Evolutionary conservation across 2,888 invertebrate species (phyloP), one percentile per base, ranked within the genome.

Genomic region (Biston betularia): DNA sequence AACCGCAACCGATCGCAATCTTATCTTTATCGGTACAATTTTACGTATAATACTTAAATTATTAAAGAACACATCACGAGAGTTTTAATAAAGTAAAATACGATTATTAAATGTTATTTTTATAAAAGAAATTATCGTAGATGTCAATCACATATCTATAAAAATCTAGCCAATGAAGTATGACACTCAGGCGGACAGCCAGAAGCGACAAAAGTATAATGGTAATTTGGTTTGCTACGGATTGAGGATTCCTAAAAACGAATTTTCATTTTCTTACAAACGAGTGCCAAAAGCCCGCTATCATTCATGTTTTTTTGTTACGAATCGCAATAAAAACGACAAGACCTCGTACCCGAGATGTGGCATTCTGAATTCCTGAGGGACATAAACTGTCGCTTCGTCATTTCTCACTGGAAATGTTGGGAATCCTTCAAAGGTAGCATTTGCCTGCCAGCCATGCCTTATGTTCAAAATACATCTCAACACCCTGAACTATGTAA

Each of bases 401-500:
- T 76, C 73, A 73, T 75, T 76, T 73, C 68, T 69, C 59, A 46
- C 72, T 66, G 76, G 69, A 76, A 80, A 85, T 84, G 84, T 79
- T 66, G 72, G 79, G 84, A 87, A 89, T 88, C 81, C 80, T 81
- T 84, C 79, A 82, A 82, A 84, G 81, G 75, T 67, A 70, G 74
- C 59, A 55, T 66, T 59, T 68, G 58, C 56, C 45, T 35, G 46
- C 54, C 54, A 33, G 54, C 42, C 45, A 15, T 50, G 15, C 49
- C 62, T 54, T 49, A 61, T 62, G 55, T 71, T n/a, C 68, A 55
- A 68, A 79, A 82, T 77, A 78, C 75, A 77, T 81, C 73, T 74
- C 78, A 83, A 81, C 79, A 80, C 63, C 63, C 63, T 59, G 54
- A 59, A 68, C 67, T 63, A 84, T 78, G 79, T 75, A 54, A 78